A percentile compares a stretch with the other conserved stretches of the same genome.
Conservation (phyloP, 2,113 vertebrate species). For the Amblyornis subalaris region DNA sequence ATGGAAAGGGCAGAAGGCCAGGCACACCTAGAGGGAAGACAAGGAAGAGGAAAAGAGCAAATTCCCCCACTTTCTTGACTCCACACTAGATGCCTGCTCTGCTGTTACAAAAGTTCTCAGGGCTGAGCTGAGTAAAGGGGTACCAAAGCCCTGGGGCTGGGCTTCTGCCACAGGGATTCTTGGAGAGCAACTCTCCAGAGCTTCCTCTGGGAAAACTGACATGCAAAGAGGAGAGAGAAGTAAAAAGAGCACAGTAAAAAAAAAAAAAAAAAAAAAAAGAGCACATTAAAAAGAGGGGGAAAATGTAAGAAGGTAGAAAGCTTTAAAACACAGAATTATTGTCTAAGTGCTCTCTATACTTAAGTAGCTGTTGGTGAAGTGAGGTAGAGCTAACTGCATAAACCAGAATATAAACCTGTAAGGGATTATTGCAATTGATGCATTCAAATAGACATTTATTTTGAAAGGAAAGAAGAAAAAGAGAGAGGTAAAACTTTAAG, state of each 20-base stretch:
- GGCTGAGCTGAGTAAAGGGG: background rate
- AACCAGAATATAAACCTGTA: background rate
- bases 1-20: background rate
- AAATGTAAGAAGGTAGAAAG: background rate
- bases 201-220: background rate
- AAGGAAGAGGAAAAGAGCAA: background rate
- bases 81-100: accelerated
- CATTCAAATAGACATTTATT: background rate
- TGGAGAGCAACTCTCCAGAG: background rate
- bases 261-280: background rate
- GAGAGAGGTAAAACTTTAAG: background rate
- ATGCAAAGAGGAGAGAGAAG: background rate
- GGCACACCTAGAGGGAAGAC: background rate
- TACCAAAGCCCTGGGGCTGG: background rate
- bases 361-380: background rate
- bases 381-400: background rate
- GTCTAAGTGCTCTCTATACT: background rate
- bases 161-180: background rate
- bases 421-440: background rate
- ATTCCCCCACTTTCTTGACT: background rate
- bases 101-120: background rate
- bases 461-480: background rate
- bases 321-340: background rate
- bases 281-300: background rate
- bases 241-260: background rate